Base-by-base conservation (phyloP, 1,140 invertebrate species). In the Rhyzopertha dominica region DNA sequence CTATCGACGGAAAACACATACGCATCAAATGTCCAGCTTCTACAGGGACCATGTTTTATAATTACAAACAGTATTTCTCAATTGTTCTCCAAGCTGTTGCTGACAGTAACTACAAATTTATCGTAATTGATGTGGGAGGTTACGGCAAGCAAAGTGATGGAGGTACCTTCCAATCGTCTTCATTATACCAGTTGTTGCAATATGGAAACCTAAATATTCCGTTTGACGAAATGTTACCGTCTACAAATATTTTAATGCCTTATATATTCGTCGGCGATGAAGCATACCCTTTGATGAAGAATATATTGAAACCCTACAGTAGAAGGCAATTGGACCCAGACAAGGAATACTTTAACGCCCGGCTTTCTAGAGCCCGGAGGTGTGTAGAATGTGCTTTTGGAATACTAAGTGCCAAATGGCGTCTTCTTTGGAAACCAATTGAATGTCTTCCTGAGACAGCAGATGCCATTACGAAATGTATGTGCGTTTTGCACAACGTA, bases 291-390 rank as follows among this genome's bases (percentile, higher is more conserved):
- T 49, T 73, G 26, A 59, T 49, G 26, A 22, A 29, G 19, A 61
- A 65, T 49, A 50, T 74, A 43, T 67, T 74, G 65, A 54, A 59
- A 34, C 70, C 71, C 20, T 75, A 66, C 50, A 58, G 62, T 12
- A 47, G 58, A 14, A 53, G 51, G 30, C n/a, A 59, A 26, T 42
- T 68, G 34, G 36, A 51, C 37, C 28, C 54, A 17, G 34, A 57
- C 31, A 59, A 73, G 55, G 54, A 58, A 43, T 55, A 70, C 36
- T 75, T 66, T 51, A 74, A 77, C 47, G 73, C 73, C 35, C 52
- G 61, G 26, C 51, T 69, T 30, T 48, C 45, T 22, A 20, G 28
- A 12, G n/a, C n/a, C n/a, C n/a, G n/a, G n/a, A 36, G 24, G 22
- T 20, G 12, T 13, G 37, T 42, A 5, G 43, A 46, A 43, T 46